A percentile compares a stretch with the other conserved stretches of the same genome.
Conservation (phyloP, 2,113 vertebrate genomes). For the Eudyptes chrysolophus region DNA sequence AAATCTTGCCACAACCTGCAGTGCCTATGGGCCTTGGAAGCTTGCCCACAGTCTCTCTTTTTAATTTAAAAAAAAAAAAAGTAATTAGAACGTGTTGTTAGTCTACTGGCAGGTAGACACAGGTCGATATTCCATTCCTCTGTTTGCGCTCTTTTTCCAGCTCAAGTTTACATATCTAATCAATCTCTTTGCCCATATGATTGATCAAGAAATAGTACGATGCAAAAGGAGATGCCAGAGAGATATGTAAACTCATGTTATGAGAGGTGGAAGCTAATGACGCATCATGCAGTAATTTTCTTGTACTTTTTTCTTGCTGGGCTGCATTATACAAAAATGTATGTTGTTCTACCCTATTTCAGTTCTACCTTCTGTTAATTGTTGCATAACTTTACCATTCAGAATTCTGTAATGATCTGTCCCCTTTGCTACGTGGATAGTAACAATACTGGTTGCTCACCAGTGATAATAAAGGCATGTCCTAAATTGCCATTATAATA, state of each 20-base stretch:
- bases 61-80: background rate
- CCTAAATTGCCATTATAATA: background rate
- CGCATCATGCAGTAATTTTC: background rate
- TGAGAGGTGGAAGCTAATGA: background rate
- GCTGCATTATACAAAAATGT: background rate
- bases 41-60: background rate
- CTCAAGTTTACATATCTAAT: slow-evolving; percentile 6
- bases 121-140: background rate
- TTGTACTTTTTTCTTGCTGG: background rate
- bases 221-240: background rate
- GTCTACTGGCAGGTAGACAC: background rate
- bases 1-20: background rate
- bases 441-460: background rate
- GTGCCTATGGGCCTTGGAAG: background rate
- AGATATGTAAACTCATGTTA: background rate
- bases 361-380: background rate
- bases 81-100: background rate
- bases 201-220: background rate
- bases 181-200: background rate
- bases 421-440: background rate
- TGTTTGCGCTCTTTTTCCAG: background rate
- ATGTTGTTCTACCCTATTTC: background rate
- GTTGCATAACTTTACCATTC: background rate
- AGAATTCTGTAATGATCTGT: background rate
- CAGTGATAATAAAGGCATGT: background rate